phyloP scores from a whole-genome alignment of 2,113 vertebrate genomes.

The Mesitornis unicolor region DNA sequence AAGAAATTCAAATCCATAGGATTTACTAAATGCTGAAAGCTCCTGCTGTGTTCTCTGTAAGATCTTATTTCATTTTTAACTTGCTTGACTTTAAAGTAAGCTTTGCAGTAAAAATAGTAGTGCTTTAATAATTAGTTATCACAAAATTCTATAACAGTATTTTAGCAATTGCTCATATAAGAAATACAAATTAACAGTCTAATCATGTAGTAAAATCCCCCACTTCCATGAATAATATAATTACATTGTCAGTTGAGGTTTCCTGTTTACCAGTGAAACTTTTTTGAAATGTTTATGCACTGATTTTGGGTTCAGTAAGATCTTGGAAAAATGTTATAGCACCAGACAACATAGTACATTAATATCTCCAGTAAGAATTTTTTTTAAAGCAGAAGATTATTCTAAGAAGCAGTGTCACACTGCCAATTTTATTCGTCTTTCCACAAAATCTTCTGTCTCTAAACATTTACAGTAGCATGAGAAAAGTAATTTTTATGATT shows the following conservation, averaged over 20 bases:
- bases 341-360: neutral
- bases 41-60: neutral
- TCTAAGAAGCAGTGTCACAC: neutral
- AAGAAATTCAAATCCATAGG: neutral
- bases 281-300: neutral
- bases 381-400: neutral
- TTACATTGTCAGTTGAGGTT: neutral
- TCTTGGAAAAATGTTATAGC: neutral
- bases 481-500: neutral
- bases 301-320: neutral
- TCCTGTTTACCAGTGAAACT: neutral
- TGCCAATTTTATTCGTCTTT: neutral
- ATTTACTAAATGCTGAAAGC: neutral
- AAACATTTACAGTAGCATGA: neutral
- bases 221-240: neutral
- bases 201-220: neutral
- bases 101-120: neutral
- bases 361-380: neutral
- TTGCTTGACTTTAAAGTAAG: neutral
- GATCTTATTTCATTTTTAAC: neutral
- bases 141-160: neutral
- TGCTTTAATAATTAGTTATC: neutral
- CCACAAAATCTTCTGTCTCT: neutral
- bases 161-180: neutral
- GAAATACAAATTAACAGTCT: neutral